These are phyloP conservation scores for Eublepharis macularius DNA, from an alignment of 2,113 vertebrate genomes.

Conservation along the genomic window DNA sequence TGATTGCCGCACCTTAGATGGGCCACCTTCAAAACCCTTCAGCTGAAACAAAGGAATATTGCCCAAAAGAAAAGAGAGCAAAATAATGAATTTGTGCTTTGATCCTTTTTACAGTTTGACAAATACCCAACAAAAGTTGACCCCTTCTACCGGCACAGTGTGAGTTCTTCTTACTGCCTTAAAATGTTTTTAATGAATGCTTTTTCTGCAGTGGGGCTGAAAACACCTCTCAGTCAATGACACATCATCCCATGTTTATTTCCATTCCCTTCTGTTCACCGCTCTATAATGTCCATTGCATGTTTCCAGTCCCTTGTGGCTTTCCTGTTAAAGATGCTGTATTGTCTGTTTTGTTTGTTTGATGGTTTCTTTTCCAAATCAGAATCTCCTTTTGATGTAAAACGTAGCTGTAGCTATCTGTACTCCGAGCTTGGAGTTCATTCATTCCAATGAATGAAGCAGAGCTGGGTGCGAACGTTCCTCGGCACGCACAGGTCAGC, in stretches of 20 bases:
- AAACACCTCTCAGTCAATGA: conserved; percentile 57
- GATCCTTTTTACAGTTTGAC: conserved; percentile 97
- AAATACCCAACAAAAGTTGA: conserved; percentile 99
- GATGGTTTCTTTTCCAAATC: conserved; percentile 54
- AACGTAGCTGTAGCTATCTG: no score
- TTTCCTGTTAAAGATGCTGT: conserved; percentile 77
- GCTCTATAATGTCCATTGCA: conserved; percentile 61
- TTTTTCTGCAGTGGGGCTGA: conserved; percentile 67
- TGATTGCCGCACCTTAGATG: conserved; percentile 27
- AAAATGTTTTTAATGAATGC: conserved; percentile 47
- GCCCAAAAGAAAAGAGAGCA: conserved; percentile 6
- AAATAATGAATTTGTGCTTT: conserved; percentile 84
- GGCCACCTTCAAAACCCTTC: conserved; percentile 35
- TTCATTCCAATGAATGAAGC: neutral
- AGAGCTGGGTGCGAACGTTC: neutral
- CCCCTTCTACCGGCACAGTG: conserved; percentile 99
- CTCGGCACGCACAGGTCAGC: neutral
- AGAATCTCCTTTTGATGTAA: conserved; percentile 66
- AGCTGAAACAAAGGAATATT: conserved; percentile 12
- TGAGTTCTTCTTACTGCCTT: conserved; percentile 82
- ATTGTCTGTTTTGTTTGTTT: conserved; percentile 62
- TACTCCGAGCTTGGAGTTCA: no score
- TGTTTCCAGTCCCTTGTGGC: conserved; percentile 64
- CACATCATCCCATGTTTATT: conserved; percentile 53
- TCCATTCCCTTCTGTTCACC: conserved; percentile 58